These are phyloP conservation scores for Cabera pusaria DNA, from an alignment of 2,888 invertebrate genomes.

Conservation along the genomic window DNA sequence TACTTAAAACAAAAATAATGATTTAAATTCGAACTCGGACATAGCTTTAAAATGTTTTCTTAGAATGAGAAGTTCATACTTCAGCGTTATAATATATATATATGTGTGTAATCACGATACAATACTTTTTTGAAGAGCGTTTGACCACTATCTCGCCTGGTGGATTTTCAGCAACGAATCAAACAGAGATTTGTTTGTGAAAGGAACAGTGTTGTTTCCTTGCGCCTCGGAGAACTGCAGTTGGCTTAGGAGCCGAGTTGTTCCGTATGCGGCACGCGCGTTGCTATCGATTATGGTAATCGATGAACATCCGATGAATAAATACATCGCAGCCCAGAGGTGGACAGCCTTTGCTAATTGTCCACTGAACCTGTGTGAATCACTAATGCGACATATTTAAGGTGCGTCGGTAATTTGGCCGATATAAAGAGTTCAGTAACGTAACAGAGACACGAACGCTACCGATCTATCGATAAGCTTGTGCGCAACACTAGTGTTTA, in stretches of 20 bases:
- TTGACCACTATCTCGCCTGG: too few species aligned
- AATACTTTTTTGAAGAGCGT: too few species aligned
- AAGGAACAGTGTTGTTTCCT: constrained; percentile 82
- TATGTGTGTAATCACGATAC: too few species aligned
- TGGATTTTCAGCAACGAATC: too few species aligned
- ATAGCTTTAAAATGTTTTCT: too few species aligned
- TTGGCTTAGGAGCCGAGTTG: constrained; percentile 49
- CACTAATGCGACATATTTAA: constrained; percentile 70
- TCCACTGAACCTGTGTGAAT: constrained; percentile 78
- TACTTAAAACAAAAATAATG: too few species aligned
- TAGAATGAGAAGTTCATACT: too few species aligned
- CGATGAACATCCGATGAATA: constrained; percentile 81
- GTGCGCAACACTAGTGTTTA: constrained; percentile 10
- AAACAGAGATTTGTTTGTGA: too few species aligned
- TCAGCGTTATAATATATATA: too few species aligned
- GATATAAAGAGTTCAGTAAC: constrained; percentile 53
- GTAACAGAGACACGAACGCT: too few species aligned
- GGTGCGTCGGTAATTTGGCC: constrained; percentile 50
- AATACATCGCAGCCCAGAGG: constrained; percentile 75
- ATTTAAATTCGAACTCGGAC: too few species aligned
- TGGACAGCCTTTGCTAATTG: constrained; percentile 83
- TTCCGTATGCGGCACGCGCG: constrained; percentile 77
- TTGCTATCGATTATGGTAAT: constrained; percentile 82
- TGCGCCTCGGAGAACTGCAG: too few species aligned
- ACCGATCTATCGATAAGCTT: constrained; percentile 33